Evolutionary conservation across 2,113 vertebrate genomes (phyloP).

Genomic region (Syrmaticus mikado): DNA sequence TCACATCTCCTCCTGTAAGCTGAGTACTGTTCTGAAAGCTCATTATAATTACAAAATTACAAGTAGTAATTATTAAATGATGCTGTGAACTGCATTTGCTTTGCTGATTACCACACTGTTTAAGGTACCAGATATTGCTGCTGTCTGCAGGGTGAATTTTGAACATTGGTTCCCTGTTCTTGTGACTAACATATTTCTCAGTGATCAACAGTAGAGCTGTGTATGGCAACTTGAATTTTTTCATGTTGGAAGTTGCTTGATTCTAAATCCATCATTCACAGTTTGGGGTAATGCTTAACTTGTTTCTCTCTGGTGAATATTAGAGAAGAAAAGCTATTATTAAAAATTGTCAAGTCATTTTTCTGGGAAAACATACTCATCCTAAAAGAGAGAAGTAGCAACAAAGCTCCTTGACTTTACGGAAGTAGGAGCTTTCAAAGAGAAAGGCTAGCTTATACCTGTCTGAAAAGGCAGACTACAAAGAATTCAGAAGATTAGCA

Average conservation of each 20-base stretch:
- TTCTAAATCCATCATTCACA: neutral
- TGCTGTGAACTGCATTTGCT: neutral
- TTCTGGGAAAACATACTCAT: neutral
- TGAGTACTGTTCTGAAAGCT: accelerated
- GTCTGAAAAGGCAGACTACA: neutral
- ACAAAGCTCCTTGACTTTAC: neutral
- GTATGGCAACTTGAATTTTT: neutral
- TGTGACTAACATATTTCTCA: neutral
- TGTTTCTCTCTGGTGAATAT: neutral
- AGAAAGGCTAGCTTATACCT: neutral
- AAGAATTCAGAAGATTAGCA: neutral
- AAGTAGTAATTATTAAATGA: neutral
- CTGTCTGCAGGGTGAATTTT: neutral
- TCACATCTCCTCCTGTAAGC: neutral
- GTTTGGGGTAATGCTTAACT: neutral
- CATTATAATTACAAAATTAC: neutral
- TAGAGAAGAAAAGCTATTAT: neutral
- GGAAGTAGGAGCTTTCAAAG: constrained; percentile 13
- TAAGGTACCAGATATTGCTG: neutral
- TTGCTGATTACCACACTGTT: neutral
- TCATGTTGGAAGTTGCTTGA: neutral
- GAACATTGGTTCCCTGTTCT: neutral
- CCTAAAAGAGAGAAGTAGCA: constrained; percentile 26
- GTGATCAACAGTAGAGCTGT: neutral
- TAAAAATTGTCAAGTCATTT: constrained; percentile 21